These are phyloP conservation scores for Cyclopterus lumpus DNA, from an alignment of 2,797 vertebrate genomes.

Conservation along the genomic window DNA sequence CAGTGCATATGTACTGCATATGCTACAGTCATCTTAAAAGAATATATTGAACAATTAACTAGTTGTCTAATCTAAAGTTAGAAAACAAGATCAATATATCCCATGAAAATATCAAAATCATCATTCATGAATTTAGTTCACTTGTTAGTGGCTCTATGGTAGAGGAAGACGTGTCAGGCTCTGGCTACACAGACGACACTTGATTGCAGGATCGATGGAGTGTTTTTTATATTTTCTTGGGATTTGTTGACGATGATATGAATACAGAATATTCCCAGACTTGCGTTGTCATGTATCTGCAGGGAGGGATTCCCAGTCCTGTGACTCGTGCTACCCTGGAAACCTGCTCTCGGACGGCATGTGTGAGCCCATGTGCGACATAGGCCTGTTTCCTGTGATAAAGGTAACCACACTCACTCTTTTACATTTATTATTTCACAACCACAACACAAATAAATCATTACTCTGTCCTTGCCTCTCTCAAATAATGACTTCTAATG, in stretches of 20 bases:
- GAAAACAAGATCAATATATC: background rate
- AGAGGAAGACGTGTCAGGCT: background rate
- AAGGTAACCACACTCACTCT: conserved; percentile 77
- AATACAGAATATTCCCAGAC: background rate
- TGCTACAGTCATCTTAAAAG: background rate
- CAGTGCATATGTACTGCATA: background rate
- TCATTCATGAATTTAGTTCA: background rate
- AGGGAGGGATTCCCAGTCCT: conserved; percentile 82
- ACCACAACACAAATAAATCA: conserved; percentile 3
- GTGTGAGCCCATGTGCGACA: conserved; percentile 85
- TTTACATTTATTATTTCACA: conserved; percentile 29
- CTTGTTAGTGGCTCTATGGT: background rate
- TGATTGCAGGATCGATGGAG: background rate
- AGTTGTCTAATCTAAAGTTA: background rate
- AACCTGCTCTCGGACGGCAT: conserved; percentile 81
- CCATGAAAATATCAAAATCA: background rate
- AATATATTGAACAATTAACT: background rate
- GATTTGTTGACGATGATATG: background rate
- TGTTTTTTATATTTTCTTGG: background rate
- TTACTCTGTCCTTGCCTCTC: conserved; percentile 11
- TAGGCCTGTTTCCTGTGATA: conserved; percentile 84
- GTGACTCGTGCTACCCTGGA: conserved; percentile 88
- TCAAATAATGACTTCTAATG: conserved; percentile 54
- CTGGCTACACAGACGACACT: background rate
- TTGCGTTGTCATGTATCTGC: conserved; percentile 43